Base-by-base conservation (phyloP, 53 echinoderm and acorn worm genomes). In the Crossaster papposus region DNA sequence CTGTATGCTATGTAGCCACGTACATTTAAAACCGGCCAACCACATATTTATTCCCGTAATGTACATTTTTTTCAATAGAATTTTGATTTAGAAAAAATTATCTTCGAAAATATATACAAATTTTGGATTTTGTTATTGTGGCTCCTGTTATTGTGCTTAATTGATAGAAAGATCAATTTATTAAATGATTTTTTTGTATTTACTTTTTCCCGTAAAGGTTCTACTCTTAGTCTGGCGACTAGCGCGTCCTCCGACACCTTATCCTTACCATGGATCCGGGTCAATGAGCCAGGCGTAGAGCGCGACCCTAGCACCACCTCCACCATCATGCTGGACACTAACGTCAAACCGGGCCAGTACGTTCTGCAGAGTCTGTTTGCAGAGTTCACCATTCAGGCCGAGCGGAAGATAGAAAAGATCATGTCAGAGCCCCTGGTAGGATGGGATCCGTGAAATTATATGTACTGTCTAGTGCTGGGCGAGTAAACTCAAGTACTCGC, bases 351-450 rank as follows among this genome's bases (percentile, higher is more conserved):
- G 7, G 99, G 99, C 10, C 96, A 99, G 88, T 99, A 99, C 79
- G 99, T 99, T 73, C 80, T 99, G 31, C 99, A 99, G 92, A 99
- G 96, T 51, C 88, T 99, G 78, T 99, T 99, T 93, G 99, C 99
- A 30, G 99, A 99, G 83, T 99, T 95, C 79, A 99, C 99, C 80
- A 92, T 99, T 80, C 99, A 96, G 75, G 99, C 99, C 13, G 95
- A 99, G 90, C 84, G 93, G 37, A 99, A 99, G 92, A 99, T 99
- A 82, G 99, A 99, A 75, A 95, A 96, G 88, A 95, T 99, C 53
- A 99, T 99, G 99, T 89, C 95, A 38, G 99, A 99, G 63, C 87
- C 96, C 37, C 76, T 96, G 93, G 99, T 99, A 84, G 37, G 92
- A 63, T 26, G 71, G 1, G 71, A 54, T 22, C 73, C 30, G n/a